Evolutionary conservation across 2,797 vertebrate genomes (phyloP), one percentile per base, ranked within the genome.

Genomic region (Periparus ater): DNA sequence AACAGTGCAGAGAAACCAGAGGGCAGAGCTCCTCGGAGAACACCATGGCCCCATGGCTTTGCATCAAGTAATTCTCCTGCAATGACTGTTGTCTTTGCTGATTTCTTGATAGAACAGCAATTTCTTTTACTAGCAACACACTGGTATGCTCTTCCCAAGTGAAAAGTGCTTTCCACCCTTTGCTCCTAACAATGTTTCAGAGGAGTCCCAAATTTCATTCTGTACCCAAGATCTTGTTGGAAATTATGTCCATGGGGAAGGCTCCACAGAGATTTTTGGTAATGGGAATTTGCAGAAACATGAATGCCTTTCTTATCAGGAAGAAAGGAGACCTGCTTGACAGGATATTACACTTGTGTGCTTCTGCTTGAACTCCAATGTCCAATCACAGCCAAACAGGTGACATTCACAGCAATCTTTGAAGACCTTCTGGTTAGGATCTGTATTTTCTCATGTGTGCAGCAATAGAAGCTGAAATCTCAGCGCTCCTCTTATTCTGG

Each of bases 401-500:
- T 45, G 61, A 86, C 7, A 3, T 11, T 44, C 29, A 42, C 50
- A 38, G 22, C 34, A 44, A 23, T 13, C 63, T n/a, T 27, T 25
- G 58, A 74, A 57, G 47, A 20, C 2, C 18, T 48, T 17, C 14
- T 63, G 12, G 0, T 88, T 85, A 96, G 29, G 79, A 68, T 74
- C 87, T 98, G 94, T 98, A 94, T 48, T 98, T 98, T 80, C 98
- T 98, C 99, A 99, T 99, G 76, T 99, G 97, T 2, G 98, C 97
- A 17, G 99, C 99, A 79, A 99, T 97, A 4, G 98, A 98, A 74
- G 85, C 89, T 0, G 96, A 95, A 96, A 99, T 99, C 97, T 99
- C 99, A 11, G 83, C 3, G 3, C 89, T 98, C 61, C 34, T 98
- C 97, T 99, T 99, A 96, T 99, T 99, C 95, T 99, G 99, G 93